Conservation (phyloP, 2,888 invertebrate species). For the Spilosoma lubricipeda region DNA sequence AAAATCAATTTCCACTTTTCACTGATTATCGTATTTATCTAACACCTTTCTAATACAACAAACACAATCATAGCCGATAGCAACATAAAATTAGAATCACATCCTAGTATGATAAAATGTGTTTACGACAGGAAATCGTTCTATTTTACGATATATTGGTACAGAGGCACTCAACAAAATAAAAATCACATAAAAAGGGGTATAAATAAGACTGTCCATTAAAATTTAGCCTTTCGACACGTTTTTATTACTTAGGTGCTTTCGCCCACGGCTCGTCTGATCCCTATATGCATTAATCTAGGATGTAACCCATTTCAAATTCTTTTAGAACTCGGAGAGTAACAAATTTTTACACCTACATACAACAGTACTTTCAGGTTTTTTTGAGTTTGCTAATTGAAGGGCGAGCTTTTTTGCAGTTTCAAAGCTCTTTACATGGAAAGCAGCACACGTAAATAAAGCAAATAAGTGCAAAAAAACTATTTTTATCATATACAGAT, state of each 20-base stretch:
- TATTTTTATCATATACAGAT: neutral
- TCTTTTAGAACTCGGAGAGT: neutral
- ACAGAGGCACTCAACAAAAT: constrained; percentile 28
- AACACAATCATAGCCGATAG: constrained; percentile 14
- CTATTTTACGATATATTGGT: constrained; percentile 25
- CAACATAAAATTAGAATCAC: constrained; percentile 19
- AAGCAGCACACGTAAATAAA: neutral
- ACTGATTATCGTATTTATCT: neutral
- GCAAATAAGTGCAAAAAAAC: too few species aligned
- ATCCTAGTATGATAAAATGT: constrained; percentile 27
- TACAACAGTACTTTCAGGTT: neutral
- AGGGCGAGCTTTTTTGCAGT: neutral
- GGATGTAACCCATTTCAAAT: neutral
- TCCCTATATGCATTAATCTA: neutral
- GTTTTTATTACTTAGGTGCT: constrained; percentile 18
- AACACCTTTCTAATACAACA: neutral
- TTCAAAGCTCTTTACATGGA: neutral
- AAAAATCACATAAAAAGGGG: constrained; percentile 24
- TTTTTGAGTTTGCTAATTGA: neutral
- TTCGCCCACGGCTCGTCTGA: constrained; percentile 6
- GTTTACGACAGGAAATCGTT: constrained; percentile 41
- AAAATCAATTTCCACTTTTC: too few species aligned
- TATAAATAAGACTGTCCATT: constrained; percentile 22
- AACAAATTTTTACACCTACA: neutral
- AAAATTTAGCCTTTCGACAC: constrained; percentile 35